These are phyloP conservation scores for Orientallactaga sibirica DNA, from an alignment of 2,797 vertebrate species.

Conservation along the genomic window DNA sequence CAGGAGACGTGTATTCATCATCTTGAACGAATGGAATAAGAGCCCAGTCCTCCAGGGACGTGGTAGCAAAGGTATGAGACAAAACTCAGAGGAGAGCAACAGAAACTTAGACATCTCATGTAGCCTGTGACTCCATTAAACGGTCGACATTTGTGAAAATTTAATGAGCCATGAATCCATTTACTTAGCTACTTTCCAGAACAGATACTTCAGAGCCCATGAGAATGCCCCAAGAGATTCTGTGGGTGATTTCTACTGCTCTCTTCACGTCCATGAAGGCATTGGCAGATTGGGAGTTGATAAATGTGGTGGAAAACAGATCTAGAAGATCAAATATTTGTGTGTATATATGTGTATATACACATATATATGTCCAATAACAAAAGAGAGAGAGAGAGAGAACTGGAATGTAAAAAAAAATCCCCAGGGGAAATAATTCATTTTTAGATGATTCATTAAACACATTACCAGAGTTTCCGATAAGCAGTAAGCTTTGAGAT, in stretches of 20 bases:
- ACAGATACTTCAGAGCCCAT: neutral
- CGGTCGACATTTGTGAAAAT: neutral
- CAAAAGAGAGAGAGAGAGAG: neutral
- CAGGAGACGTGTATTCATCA: neutral
- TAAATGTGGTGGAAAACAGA: neutral
- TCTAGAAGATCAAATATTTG: neutral
- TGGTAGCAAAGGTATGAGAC: neutral
- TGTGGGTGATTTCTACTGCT: constrained; percentile 1
- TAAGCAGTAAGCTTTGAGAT: constrained; percentile 1
- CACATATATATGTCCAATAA: neutral
- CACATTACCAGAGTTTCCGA: neutral
- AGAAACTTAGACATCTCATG: neutral
- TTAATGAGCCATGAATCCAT: neutral
- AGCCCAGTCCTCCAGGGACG: neutral
- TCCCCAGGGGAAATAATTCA: neutral
- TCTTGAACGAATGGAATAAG: neutral
- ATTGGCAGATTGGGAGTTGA: neutral
- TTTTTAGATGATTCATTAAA: constrained; percentile 28
- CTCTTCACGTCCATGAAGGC: neutral
- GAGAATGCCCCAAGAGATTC: neutral
- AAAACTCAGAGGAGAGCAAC: neutral
- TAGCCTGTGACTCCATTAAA: neutral
- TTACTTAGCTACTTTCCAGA: neutral
- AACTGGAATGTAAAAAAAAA: neutral
- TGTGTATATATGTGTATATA: neutral